These are phyloP conservation scores for Phylloscopus trochiloides DNA, from an alignment of 2,113 vertebrate species.

Conservation along the genomic window DNA sequence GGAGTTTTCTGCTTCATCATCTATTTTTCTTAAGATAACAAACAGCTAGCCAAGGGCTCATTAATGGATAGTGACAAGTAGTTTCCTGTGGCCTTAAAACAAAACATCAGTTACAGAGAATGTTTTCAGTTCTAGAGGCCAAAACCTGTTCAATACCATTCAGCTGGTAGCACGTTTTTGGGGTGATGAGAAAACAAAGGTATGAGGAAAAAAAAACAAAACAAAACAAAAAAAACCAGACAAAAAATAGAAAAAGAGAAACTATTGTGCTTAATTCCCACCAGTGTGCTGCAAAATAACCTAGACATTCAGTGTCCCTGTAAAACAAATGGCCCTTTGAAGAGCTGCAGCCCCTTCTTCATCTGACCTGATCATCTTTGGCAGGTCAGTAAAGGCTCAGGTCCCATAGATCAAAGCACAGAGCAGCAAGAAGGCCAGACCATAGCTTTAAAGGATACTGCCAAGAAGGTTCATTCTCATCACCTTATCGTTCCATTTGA, in stretches of 20 bases:
- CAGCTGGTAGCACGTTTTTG: not conserved
- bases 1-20: slow-evolving; percentile 50
- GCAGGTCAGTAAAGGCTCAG: not conserved
- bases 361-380: not conserved
- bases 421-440: not conserved
- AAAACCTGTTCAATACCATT: slow-evolving; percentile 9
- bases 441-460: not conserved
- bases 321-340: not conserved
- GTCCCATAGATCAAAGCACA: not conserved
- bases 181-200: not conserved
- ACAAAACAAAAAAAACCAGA: not conserved
- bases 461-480: not conserved
- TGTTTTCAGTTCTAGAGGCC: slow-evolving; percentile 50
- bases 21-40: slow-evolving; percentile 48
- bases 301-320: not conserved
- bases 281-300: not conserved
- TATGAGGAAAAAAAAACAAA: not conserved
- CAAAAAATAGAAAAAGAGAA: not conserved
- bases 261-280: not conserved
- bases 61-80: slow-evolving; percentile 60
- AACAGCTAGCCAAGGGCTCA: slow-evolving; percentile 55
- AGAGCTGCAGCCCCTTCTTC: not conserved
- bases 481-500: not conserved
- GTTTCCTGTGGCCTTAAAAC: slow-evolving; percentile 64
- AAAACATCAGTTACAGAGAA: slow-evolving; percentile 56